These are phyloP conservation scores for Hypolimnas misippus DNA, from an alignment of 2,888 invertebrate species.

Conservation along the genomic window DNA sequence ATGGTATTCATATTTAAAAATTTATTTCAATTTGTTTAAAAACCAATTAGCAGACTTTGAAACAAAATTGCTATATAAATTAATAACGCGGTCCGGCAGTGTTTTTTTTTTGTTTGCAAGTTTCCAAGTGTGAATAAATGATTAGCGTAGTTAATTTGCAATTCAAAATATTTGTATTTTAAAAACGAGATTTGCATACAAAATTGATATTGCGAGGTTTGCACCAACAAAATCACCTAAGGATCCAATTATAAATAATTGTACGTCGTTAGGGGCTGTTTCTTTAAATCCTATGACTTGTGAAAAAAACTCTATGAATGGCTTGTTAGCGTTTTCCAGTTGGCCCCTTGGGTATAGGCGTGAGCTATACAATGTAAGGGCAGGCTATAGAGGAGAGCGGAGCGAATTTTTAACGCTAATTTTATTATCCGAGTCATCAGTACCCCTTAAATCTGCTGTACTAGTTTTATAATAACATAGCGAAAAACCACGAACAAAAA, in stretches of 20 bases:
- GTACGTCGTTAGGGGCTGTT: slow-evolving; percentile 65
- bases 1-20: background rate
- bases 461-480: no score
- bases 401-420: background rate
- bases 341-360: slow-evolving; percentile 45
- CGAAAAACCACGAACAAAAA: no score
- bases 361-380: slow-evolving; percentile 29
- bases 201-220: slow-evolving; percentile 49
- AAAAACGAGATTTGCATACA: slow-evolving; percentile 47
- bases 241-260: slow-evolving; percentile 69
- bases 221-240: slow-evolving; percentile 54
- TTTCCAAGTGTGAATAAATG: slow-evolving; percentile 26
- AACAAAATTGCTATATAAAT: slow-evolving; percentile 20
- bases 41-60: slow-evolving; percentile 16
- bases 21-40: background rate
- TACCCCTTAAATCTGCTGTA: no score
- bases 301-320: slow-evolving; percentile 68
- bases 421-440: no score
- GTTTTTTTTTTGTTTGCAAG: slow-evolving; percentile 12
- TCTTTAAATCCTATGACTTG: slow-evolving; percentile 62
- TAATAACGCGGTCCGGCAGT: slow-evolving; percentile 16
- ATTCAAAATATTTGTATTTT: slow-evolving; percentile 37
- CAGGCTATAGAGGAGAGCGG: background rate
- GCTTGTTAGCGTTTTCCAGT: slow-evolving; percentile 75
- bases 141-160: slow-evolving; percentile 37